Evolutionary conservation across 1,140 invertebrate species (phyloP).

Genomic region (Panagrolaimus sp.): DNA sequence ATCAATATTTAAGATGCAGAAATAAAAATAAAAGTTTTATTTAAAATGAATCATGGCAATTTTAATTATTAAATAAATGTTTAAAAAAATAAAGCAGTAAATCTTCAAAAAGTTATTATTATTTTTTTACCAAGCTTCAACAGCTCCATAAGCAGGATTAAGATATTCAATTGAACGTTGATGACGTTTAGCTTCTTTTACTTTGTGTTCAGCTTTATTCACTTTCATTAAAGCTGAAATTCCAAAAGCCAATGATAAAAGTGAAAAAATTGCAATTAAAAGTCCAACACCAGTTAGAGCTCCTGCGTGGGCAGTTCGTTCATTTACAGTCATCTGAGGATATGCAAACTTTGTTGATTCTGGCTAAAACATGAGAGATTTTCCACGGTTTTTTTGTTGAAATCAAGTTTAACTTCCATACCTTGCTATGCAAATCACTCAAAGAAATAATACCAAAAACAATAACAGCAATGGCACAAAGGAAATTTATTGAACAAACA

Average conservation of each 20-base stretch:
- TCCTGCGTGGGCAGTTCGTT: background rate
- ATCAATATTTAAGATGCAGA: too few relatives aligned
- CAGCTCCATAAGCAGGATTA: background rate
- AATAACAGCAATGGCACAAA: background rate
- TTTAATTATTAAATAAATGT: too few relatives aligned
- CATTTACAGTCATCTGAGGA: background rate
- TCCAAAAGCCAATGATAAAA: constrained; percentile 4
- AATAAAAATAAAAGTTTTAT: too few relatives aligned
- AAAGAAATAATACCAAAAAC: background rate
- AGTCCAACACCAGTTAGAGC: background rate
- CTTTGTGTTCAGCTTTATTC: background rate
- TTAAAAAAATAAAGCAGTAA: too few relatives aligned
- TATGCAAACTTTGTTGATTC: background rate
- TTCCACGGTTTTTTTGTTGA: background rate
- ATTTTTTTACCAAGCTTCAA: background rate
- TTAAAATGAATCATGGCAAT: too few relatives aligned
- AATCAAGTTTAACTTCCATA: background rate
- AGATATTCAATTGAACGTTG: constrained; percentile 7
- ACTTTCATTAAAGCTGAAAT: background rate
- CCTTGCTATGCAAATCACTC: background rate
- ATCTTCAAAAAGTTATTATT: background rate
- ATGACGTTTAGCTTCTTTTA: background rate
- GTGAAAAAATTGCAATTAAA: background rate
- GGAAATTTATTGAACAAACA: background rate
- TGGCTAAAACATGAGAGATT: background rate